A percentile compares a stretch with the other conserved stretches of the same genome.
Conservation (phyloP, 2,888 invertebrate genomes). For the Caenorhabditis uteleia region DNA sequence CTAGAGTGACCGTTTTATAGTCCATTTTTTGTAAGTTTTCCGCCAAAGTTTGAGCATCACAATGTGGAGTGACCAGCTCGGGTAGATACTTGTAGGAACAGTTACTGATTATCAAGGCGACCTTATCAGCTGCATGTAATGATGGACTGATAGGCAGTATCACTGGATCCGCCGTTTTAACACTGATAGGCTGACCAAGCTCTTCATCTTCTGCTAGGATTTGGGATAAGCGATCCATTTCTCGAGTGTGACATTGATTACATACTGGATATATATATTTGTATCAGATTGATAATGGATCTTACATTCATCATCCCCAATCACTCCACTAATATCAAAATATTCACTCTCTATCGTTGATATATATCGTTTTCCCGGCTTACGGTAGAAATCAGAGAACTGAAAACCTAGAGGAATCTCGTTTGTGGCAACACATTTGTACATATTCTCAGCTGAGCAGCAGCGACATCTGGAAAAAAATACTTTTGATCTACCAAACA, state of each 20-base stretch:
- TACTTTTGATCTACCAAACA: no score
- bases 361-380: conserved; percentile 44
- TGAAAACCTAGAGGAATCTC: conserved; percentile 39
- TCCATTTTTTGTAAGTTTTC: conserved; percentile 60
- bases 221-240: conserved; percentile 44
- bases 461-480: conserved; percentile 42
- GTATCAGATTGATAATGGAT: no score
- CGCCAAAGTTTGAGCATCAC: conserved; percentile 70
- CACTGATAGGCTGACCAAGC: no score
- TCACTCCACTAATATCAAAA: conserved; percentile 50
- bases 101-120: conserved; percentile 72
- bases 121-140: conserved; percentile 69
- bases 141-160: conserved; percentile 3
- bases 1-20: conserved; percentile 72
- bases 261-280: conserved; percentile 39
- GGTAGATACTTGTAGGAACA: conserved; percentile 69
- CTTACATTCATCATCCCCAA: conserved; percentile 39
- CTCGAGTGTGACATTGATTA: conserved; percentile 47
- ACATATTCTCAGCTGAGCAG: conserved; percentile 5
- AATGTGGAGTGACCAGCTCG: conserved; percentile 67
- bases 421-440: conserved; percentile 39
- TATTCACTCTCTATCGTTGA: conserved; percentile 54
- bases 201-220: conserved; percentile 40
- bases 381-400: conserved; percentile 39
- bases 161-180: not conserved